Conservation (phyloP, 2,113 vertebrate genomes). For the Corydoras sp. region DNA sequence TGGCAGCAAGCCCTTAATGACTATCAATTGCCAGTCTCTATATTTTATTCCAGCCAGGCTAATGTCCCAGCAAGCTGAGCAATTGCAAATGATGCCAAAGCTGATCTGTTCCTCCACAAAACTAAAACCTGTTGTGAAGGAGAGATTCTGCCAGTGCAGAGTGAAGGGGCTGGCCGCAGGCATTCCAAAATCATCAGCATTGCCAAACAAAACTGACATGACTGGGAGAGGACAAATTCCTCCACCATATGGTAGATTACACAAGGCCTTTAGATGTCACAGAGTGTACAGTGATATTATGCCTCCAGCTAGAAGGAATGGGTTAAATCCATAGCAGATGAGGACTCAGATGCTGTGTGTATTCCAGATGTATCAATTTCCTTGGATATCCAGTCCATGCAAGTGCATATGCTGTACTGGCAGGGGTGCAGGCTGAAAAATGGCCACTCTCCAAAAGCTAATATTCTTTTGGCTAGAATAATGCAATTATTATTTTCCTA, state of each 20-base stretch:
- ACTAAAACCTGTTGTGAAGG: slow-evolving; percentile 30
- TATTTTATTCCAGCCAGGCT: slow-evolving; percentile 30
- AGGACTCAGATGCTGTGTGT: slow-evolving; percentile 82
- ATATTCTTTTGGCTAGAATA: slow-evolving; percentile 95
- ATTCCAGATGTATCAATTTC: slow-evolving; percentile 93
- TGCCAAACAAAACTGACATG: slow-evolving; percentile 32
- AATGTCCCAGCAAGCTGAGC: neutral
- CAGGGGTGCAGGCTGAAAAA: slow-evolving; percentile 76
- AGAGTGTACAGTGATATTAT: slow-evolving; percentile 21
- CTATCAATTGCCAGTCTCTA: slow-evolving; percentile 33
- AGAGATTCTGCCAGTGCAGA: slow-evolving; percentile 43
- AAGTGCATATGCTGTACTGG: slow-evolving; percentile 91
- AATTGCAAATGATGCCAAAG: neutral
- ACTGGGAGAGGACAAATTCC: slow-evolving; percentile 35
- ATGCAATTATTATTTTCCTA: slow-evolving; percentile 99
- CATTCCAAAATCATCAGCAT: slow-evolving; percentile 14
- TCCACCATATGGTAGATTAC: slow-evolving; percentile 44
- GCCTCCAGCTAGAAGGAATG: slow-evolving; percentile 25
- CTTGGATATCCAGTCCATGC: slow-evolving; percentile 86
- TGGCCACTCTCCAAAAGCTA: slow-evolving; percentile 94
- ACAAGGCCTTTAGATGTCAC: slow-evolving; percentile 27
- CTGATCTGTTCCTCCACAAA: neutral
- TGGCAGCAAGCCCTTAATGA: slow-evolving; percentile 14
- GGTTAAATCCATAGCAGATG: slow-evolving; percentile 70
- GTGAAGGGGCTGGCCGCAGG: slow-evolving; percentile 26